Conservation (phyloP, 1,140 invertebrate genomes). For the Cyclina sinensis region DNA sequence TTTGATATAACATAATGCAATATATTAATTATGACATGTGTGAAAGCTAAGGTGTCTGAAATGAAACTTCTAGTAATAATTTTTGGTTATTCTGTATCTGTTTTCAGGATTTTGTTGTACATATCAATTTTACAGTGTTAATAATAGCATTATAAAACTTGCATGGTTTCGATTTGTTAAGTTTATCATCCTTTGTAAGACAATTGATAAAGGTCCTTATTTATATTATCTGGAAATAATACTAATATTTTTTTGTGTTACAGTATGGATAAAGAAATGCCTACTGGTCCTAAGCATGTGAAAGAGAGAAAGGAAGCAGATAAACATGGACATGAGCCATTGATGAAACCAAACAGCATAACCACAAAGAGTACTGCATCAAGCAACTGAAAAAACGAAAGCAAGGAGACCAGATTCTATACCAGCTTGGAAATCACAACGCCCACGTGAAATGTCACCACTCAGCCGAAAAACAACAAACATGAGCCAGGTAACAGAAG, state of each 20-base stretch:
- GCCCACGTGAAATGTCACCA: constrained; percentile 12
- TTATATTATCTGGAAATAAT: too few species aligned
- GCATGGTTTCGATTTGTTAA: too few species aligned
- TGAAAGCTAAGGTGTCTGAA: too few species aligned
- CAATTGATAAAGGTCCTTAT: too few species aligned
- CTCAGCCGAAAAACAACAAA: constrained; percentile 60
- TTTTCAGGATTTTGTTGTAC: too few species aligned
- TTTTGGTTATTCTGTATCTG: too few species aligned
- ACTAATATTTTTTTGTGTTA: not conserved
- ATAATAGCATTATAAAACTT: too few species aligned
- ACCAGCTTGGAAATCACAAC: constrained; percentile 49
- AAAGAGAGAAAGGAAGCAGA: constrained; percentile 46
- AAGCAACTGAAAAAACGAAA: constrained; percentile 2
- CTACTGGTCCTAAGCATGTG: constrained; percentile 63
- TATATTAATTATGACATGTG: too few species aligned
- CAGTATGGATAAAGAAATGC: constrained; percentile 67
- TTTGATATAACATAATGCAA: too few species aligned
- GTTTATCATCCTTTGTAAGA: too few species aligned
- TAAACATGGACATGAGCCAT: constrained; percentile 42
- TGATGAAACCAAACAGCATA: constrained; percentile 73
- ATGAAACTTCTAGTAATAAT: too few species aligned
- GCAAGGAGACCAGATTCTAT: constrained; percentile 42
- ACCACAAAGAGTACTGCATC: constrained; percentile 8
- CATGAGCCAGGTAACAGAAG: constrained; percentile 29
- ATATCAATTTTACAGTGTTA: too few species aligned